Evolutionary conservation across 2,113 vertebrate species (phyloP), one percentile per base, ranked within the genome.

Genomic region (Osmerus eperlanus): DNA sequence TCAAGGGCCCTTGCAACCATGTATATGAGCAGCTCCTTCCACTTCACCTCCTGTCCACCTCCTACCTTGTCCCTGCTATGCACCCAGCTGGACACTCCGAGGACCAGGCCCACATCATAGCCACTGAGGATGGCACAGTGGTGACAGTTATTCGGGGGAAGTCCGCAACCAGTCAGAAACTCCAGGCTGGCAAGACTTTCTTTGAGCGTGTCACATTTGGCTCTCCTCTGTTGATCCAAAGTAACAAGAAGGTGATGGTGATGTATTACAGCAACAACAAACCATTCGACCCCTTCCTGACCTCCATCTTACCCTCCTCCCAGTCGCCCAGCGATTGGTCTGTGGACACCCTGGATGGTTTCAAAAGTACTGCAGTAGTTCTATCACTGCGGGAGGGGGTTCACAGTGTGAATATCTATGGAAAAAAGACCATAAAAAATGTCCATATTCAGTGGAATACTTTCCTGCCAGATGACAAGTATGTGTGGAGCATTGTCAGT

Each of bases 1-100:
- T 74, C 6, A 2, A 25, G 0, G 29, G 21, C 6, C 60, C 61
- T 41, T 87, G 85, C 66, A 76, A 72, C 32, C 83, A 87, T 58
- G 74, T 87, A 14, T 87, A 75, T 36, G 78, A 85, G 71, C 85
- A 87, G 47, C 65, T 87, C 4, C 53, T 74, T 0, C 85, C 81
- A n/a, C 14, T 81, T 5, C 47, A 71, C 36, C 47, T 8, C 0
- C 78, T 85, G n/a, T 75, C 83, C 3, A 73, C 74, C 19, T 63
- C 32, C 19, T 87, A 77, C 36, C 28, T 87, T 59, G 51, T 87
- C 6, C 83, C 85, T 53, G 15, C 67, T 4, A 36, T 83, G 71
- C 71, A 70, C 41, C 16, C 6, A 25, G 14, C 23, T 8, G 3
- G 32, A 15, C 4, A n/a, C n/a, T n/a, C n/a, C n/a, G n/a, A n/a